A percentile compares a stretch with the other conserved stretches of the same genome.
Evolutionary conservation across 1,140 invertebrate genomes (phyloP).

Genomic region (Chlorops oryzae): DNA sequence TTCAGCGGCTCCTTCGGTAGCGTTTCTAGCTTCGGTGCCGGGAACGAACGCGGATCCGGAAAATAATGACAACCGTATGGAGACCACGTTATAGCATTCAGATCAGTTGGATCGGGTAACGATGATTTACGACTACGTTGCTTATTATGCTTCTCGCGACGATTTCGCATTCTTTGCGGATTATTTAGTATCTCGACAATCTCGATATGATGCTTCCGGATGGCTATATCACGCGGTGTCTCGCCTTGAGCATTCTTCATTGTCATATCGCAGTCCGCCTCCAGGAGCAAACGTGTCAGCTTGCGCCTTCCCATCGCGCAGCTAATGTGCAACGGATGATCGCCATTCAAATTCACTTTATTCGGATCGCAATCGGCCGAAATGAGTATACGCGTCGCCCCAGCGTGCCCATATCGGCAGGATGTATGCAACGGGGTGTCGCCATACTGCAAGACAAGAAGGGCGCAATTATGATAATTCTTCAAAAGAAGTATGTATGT

Average conservation of each 20-base stretch:
- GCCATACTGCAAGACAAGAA: constrained; percentile 70
- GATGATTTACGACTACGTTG: constrained; percentile 49
- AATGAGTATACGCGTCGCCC: constrained; percentile 88
- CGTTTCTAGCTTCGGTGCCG: constrained; percentile 75
- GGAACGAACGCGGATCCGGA: constrained; percentile 74
- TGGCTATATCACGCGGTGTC: constrained; percentile 82
- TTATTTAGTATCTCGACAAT: constrained; percentile 71
- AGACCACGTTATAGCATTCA: constrained; percentile 57
- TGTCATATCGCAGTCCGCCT: constrained; percentile 72
- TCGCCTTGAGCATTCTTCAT: constrained; percentile 88
- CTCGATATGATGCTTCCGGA: constrained; percentile 76
- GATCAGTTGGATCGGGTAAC: too few relatives aligned
- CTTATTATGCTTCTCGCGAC: too few relatives aligned
- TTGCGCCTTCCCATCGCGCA: constrained; percentile 90
- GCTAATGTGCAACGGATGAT: constrained; percentile 88
- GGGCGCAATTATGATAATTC: constrained; percentile 5
- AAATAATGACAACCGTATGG: constrained; percentile 88
- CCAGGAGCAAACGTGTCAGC: constrained; percentile 82
- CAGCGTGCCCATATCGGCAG: constrained; percentile 90
- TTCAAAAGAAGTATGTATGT: neutral
- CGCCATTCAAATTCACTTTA: constrained; percentile 93
- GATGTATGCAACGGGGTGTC: constrained; percentile 93
- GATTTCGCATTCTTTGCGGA: constrained; percentile 47
- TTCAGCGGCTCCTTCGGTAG: constrained; percentile 77
- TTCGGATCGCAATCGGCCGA: constrained; percentile 81